Conservation (phyloP, 2,113 vertebrate species). For the Fulica atra region DNA sequence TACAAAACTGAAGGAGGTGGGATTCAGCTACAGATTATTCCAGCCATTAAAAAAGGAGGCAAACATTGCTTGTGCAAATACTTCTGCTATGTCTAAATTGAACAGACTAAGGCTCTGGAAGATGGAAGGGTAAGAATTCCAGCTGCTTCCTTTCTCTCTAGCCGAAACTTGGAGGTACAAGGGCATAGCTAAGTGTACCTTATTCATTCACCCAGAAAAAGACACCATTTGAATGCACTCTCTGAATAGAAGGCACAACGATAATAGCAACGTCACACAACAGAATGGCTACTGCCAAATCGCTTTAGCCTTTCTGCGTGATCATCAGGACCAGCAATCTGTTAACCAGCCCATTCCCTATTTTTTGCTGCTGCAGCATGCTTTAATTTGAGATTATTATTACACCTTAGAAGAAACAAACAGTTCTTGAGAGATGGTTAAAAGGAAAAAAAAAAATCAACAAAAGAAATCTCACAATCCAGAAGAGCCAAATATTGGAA, state of each 20-base stretch:
- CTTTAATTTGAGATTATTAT: conserved; percentile 37
- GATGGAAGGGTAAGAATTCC: neutral
- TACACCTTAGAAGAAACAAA: conserved; percentile 4
- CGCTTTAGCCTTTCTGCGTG: neutral
- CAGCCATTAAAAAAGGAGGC: neutral
- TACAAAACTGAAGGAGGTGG: neutral
- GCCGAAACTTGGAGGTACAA: conserved; percentile 4
- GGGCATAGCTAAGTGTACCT: conserved; percentile 16
- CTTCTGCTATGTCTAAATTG: neutral
- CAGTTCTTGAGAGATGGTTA: neutral
- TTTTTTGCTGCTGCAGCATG: neutral
- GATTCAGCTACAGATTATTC: neutral
- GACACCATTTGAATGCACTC: conserved; percentile 36
- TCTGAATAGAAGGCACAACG: conserved; percentile 19
- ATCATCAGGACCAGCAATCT: conserved; percentile 11
- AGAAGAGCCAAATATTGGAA: conserved; percentile 28
- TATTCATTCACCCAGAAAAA: conserved; percentile 48
- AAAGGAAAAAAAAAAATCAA: neutral
- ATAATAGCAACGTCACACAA: neutral
- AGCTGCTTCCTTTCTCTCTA: conserved; percentile 9
- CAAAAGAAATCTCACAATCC: neutral
- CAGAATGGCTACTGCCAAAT: conserved; percentile 47
- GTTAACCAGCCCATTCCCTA: conserved; percentile 11
- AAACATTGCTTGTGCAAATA: neutral
- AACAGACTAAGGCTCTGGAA: neutral